These are phyloP conservation scores for Paelopatides confundens DNA, from an alignment of 53 echinoderm and acorn worm species.

Conservation along the genomic window DNA sequence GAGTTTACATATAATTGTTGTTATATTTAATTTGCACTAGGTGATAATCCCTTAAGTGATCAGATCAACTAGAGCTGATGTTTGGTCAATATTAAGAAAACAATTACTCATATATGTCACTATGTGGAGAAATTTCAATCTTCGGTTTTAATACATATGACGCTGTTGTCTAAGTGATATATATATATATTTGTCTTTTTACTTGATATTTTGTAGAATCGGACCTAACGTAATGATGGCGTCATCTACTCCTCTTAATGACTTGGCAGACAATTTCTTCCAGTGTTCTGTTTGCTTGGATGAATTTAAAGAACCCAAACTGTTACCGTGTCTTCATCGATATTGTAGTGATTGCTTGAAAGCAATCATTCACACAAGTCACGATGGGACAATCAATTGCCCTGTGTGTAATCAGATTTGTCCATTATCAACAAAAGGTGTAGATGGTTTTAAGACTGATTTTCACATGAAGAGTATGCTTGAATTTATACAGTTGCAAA, in stretches of 20 bases:
- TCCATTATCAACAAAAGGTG: not conserved
- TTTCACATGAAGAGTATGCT: slow-evolving; percentile 20
- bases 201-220: too few relatives aligned
- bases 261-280: not conserved
- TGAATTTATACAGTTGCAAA: slow-evolving; percentile 13
- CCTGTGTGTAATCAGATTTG: not conserved
- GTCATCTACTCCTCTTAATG: not conserved
- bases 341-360: slow-evolving; percentile 15
- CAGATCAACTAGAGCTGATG: too few relatives aligned
- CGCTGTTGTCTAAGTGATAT: too few relatives aligned
- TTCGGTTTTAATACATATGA: too few relatives aligned
- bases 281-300: slow-evolving; percentile 2
- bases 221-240: too few relatives aligned
- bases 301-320: not conserved
- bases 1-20: too few relatives aligned
- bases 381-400: not conserved
- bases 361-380: not conserved
- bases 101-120: too few relatives aligned
- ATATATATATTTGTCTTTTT: too few relatives aligned
- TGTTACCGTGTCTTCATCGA: slow-evolving; percentile 17
- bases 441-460: slow-evolving; percentile 17
- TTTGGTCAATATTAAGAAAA: too few relatives aligned
- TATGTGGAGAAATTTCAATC: too few relatives aligned
- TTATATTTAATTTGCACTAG: too few relatives aligned
- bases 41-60: too few relatives aligned